Conservation (phyloP, 2,797 vertebrate species). For the Sciurus carolinensis region DNA sequence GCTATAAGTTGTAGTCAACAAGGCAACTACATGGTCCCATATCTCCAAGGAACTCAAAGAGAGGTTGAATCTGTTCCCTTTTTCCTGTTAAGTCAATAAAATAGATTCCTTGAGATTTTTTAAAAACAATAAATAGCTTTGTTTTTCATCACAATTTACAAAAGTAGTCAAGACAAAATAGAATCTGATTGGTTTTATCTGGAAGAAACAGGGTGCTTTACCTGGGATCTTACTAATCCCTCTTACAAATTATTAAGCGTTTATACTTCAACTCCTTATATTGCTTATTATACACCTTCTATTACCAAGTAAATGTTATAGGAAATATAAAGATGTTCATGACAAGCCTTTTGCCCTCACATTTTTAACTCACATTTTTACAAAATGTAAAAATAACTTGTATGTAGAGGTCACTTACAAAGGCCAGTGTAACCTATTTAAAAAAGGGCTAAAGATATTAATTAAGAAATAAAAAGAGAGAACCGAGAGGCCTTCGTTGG, state of each 20-base stretch:
- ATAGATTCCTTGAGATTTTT: neutral
- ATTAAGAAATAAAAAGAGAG: neutral
- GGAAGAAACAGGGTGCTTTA: neutral
- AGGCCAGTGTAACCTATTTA: neutral
- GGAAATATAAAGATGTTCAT: neutral
- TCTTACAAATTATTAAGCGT: constrained; percentile 26
- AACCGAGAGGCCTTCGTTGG: constrained; percentile 36
- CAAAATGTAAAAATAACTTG: neutral
- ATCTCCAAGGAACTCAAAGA: neutral
- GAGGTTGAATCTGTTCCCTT: neutral
- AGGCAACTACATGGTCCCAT: neutral
- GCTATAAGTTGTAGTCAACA: neutral
- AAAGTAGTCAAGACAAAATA: neutral
- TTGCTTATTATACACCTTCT: neutral
- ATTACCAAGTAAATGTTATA: neutral
- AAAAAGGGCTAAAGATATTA: neutral
- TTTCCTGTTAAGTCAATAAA: constrained; percentile 23
- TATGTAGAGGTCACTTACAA: neutral
- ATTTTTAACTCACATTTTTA: constrained; percentile 33
- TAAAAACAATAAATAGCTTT: neutral
- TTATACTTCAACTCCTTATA: constrained; percentile 52
- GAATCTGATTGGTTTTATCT: neutral
- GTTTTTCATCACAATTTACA: neutral
- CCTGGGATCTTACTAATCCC: neutral
- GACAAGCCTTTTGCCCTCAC: neutral